Base-by-base conservation (phyloP, 1,140 invertebrate genomes). In the Maconellicoccus hirsutus region DNA sequence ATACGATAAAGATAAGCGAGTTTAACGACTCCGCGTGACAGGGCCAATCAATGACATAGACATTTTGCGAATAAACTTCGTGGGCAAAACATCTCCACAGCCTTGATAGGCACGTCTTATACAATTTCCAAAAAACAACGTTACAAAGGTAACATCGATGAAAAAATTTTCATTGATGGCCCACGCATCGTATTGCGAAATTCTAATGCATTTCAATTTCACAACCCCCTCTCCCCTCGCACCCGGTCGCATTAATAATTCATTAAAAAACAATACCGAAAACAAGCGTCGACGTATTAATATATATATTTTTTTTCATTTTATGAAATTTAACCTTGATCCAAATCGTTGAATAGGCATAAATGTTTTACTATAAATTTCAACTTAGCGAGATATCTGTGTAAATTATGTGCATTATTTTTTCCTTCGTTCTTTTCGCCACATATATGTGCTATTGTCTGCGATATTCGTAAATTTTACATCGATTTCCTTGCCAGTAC, bases 361-460 rank as follows among this genome's bases (percentile, higher is more conserved):
- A 52, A 52, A 52, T 52, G 42, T 52, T 52, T 52, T 52, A 52
- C 42, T 52, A 52, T 52, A 52, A 52, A 52, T 52, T 52, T 52
- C 3, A 52, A 33, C 3, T 12, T 33, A 52, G 6, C 6, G 6
- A 14, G 10, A 52, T 52, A 52, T 52, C 16, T 52, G 2, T 16
- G n/a, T 52, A 52, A 52, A 52, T 52, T 52, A 52, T 52, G 10
- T 33, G 29, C 29, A 33, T 3, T 33, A 33, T 33, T 33, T 33
- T 33, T 33, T 33, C 12, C 12, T 33, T 6, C 29, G 4, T 33
- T 12, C 12, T 33, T 33, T 33, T 33, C 29, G 29, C 29, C 12
- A n/a, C n/a, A n/a, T n/a, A n/a, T n/a, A n/a, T n/a, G 12, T 33
- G 29, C 29, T 33, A 33, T 33, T 33, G 29, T 33, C 29, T 33